Evolutionary conservation across 30 jellyfish, hydroid and myxozoan genomes (phyloP).

Genomic region (Aurelia sp.): DNA sequence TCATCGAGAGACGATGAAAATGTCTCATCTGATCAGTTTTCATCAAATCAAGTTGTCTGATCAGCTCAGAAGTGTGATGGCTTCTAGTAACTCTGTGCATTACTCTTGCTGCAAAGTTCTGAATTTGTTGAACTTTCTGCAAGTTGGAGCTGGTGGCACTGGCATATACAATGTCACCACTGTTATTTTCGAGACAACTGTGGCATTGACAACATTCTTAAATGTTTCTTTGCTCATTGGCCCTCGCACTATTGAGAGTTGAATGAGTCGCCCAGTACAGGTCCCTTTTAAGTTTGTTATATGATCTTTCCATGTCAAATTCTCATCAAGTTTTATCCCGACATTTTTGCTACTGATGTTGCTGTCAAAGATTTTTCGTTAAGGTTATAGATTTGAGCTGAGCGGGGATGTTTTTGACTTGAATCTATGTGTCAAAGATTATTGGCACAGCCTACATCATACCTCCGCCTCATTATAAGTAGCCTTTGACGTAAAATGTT

Average conservation of each 20-base stretch:
- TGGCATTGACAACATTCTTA: constrained; percentile 14
- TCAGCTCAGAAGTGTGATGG: constrained; percentile 30
- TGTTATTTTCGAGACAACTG: background rate
- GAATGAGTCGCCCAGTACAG: constrained; percentile 15
- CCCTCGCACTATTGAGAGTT: background rate
- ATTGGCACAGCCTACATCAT: no score
- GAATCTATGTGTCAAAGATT: no score
- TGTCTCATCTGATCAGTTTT: background rate
- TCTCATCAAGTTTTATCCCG: constrained; percentile 11
- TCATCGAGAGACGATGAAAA: constrained; percentile 23
- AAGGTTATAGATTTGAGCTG: constrained; percentile 22
- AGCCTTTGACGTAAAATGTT: no score
- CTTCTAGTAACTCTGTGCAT: constrained; percentile 10
- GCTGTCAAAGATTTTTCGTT: constrained; percentile 7
- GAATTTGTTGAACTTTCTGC: constrained; percentile 36
- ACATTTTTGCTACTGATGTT: background rate
- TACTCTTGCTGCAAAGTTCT: constrained; percentile 30
- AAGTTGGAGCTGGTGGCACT: constrained; percentile 13
- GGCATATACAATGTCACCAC: constrained; percentile 18
- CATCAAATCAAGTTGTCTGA: constrained; percentile 3
- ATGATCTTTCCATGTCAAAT: constrained; percentile 8
- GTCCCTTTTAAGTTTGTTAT: background rate
- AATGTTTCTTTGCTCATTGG: background rate
- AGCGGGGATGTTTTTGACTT: background rate
- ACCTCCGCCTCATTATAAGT: no score